Conservation (phyloP, 2,797 vertebrate genomes). For the Rhabdophis nuchalis region DNA sequence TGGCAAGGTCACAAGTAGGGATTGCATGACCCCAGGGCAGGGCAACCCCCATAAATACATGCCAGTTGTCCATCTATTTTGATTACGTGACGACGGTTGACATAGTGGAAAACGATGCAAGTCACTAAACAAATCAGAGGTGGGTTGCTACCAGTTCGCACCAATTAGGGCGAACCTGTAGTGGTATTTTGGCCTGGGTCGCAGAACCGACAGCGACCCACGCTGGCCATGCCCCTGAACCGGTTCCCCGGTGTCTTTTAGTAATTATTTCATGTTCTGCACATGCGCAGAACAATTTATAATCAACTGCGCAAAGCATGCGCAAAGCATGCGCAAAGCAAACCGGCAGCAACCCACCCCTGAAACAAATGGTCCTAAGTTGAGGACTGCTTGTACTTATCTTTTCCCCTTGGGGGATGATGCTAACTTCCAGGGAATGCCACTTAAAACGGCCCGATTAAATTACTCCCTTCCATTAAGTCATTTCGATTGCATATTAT, state of each 20-base stretch:
- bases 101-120: not conserved
- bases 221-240: no score
- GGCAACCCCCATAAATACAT: not conserved
- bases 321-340: no score
- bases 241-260: no score
- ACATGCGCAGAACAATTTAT: no score
- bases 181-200: no score
- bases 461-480: not conserved
- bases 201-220: no score
- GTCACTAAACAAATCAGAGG: not conserved
- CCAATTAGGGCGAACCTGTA: no score
- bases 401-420: no score
- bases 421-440: not conserved
- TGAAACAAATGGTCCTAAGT: not conserved
- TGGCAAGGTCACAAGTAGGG: not conserved
- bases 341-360: no score
- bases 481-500: not conserved
- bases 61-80: not conserved
- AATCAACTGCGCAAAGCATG: no score
- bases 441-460: not conserved
- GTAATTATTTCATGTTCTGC: no score
- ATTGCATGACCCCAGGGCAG: not conserved
- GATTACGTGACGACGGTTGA: not conserved
- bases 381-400: not conserved
- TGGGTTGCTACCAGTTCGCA: no score